Evolutionary conservation across 1,140 invertebrate species (phyloP).

Genomic region (Potamilus streckersoni): DNA sequence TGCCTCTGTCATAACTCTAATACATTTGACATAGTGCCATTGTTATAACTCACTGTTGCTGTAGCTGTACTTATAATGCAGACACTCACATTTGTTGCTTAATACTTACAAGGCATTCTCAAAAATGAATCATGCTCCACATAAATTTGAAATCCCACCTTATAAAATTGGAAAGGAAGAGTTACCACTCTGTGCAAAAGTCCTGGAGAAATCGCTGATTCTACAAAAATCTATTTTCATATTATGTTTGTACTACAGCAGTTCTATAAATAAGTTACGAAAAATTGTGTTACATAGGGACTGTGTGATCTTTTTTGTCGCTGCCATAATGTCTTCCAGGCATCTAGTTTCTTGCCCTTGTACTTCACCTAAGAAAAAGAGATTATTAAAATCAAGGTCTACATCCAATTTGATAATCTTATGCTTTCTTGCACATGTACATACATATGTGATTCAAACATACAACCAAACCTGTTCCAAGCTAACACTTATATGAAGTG

Average conservation of each 20-base stretch:
- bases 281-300: constrained; percentile 26
- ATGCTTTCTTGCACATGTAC: too few species aligned
- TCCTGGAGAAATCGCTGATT: background rate
- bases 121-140: constrained; percentile 1
- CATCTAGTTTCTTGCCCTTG: constrained; percentile 86
- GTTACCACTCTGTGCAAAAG: background rate
- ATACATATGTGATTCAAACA: too few species aligned
- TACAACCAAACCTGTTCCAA: too few species aligned
- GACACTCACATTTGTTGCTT: too few species aligned
- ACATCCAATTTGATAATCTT: too few species aligned
- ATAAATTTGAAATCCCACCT: background rate
- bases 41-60: too few species aligned
- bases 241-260: background rate
- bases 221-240: background rate
- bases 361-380: constrained; percentile 73
- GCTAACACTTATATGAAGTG: too few species aligned
- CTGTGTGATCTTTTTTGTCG: constrained; percentile 72
- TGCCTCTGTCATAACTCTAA: too few species aligned
- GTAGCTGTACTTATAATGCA: too few species aligned
- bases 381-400: too few species aligned
- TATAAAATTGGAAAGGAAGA: background rate
- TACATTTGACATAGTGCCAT: too few species aligned
- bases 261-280: background rate
- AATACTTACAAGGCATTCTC: too few species aligned
- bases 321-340: constrained; percentile 87